Base-by-base conservation (phyloP, 35 echinoderm and acorn worm genomes). In the Nesometra sesokonis region DNA sequence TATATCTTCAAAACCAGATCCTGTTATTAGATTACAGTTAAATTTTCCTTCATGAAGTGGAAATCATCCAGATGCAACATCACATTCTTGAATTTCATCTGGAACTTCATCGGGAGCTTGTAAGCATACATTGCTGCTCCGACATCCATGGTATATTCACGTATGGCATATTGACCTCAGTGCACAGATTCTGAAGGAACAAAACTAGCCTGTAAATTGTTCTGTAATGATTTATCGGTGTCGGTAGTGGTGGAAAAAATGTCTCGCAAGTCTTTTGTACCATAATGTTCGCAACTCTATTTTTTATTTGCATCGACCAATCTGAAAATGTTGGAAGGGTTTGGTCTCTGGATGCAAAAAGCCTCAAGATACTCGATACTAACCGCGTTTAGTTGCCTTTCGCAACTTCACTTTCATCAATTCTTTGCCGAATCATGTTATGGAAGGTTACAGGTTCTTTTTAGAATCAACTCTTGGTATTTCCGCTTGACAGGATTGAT, bases 21-120 rank as follows among this genome's bases (percentile, higher is more conserved):
- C 86, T 29, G 77, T 36, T 15, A 87, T 80, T 77, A 87, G 15
- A 15, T 40, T 87, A 87, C 77, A 19, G 77, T 36, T 19, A 87
- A 87, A 31, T 80, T 87, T 36, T 79, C 86, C 40, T 87, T 87
- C 86, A 87, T 87, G 86, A 77, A 80, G 52, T 87, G 86, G 77
- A 80, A 87, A 32, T 87, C 86, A 80, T 77, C 77, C 17, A 87
- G 85, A 57, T 85, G 84, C 21, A 85, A 9, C 47, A 85, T 76
- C 7, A 87, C 85, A 78, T 87, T 87, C 52, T 78, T 27, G 36
- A 87, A 87, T 77, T 33, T 87, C 36, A 77, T 78, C 7, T 57
- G 85, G 31, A 77, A 87, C 78, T 87, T 87, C 85, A 57, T 78
- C 36, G 78, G 13, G 67, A 87, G 13, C 85, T 87, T 87, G 85